These are phyloP conservation scores for Chelonia mydas DNA, from an alignment of 2,797 vertebrate genomes.

Conservation along the genomic window DNA sequence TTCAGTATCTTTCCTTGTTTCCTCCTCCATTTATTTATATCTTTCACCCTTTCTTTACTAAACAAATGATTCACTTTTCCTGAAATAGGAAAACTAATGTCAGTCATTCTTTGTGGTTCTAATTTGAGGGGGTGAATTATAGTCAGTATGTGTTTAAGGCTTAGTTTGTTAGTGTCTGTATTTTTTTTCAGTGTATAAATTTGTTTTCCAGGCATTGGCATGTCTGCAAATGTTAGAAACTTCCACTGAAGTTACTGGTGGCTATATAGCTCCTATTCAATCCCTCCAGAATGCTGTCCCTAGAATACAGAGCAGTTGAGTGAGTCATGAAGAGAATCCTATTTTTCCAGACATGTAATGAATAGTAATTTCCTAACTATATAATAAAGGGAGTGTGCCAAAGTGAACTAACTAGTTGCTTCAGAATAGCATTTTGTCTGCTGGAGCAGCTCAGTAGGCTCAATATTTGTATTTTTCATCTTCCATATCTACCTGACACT, in stretches of 20 bases:
- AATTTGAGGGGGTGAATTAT: slow-evolving; percentile 17
- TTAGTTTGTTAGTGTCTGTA: not conserved
- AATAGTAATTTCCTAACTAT: not conserved
- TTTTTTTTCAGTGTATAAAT: not conserved
- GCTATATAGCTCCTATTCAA: not conserved
- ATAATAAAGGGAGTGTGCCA: not conserved
- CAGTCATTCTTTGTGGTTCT: not conserved
- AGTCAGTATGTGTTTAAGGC: not conserved
- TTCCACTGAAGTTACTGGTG: not conserved
- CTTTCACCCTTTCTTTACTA: not conserved
- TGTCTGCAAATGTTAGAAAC: not conserved
- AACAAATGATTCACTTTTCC: slow-evolving; percentile 31
- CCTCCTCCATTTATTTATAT: not conserved
- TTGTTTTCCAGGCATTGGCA: not conserved
- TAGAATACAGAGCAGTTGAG: not conserved
- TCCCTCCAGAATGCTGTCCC: not conserved
- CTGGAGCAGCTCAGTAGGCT: slow-evolving; percentile 31
- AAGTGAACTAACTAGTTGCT: not conserved
- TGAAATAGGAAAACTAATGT: not conserved
- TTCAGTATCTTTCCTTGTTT: not conserved
- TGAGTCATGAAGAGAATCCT: not conserved
- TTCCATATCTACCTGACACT: not conserved
- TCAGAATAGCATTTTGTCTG: not conserved
- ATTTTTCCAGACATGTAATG: not conserved
- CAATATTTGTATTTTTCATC: not conserved